Percentiles rank a stretch among this genome's conserved stretches.
Conservation (phyloP, 2,797 vertebrate species). For the Sebastes itinus region DNA sequence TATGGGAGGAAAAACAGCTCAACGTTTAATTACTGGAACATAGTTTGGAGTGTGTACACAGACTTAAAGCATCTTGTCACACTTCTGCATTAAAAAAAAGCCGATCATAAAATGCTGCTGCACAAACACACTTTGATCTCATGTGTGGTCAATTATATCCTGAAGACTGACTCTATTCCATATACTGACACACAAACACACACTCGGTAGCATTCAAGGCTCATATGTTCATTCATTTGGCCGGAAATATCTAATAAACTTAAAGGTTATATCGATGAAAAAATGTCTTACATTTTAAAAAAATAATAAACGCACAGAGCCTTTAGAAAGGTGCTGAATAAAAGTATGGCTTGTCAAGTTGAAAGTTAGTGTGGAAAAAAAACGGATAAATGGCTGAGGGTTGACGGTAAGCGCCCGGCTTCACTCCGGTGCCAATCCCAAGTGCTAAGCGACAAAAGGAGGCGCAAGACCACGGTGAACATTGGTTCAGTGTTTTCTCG, state of each 20-base stretch:
- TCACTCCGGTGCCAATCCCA: neutral
- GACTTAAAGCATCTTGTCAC: slow-evolving; percentile 50
- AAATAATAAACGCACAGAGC: neutral
- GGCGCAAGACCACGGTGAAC: neutral
- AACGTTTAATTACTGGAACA: slow-evolving; percentile 56
- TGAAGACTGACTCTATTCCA: slow-evolving; percentile 28
- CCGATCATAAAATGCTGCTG: slow-evolving; percentile 46
- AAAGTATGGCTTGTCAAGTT: neutral
- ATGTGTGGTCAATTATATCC: slow-evolving; percentile 33
- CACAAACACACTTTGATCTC: slow-evolving; percentile 51
- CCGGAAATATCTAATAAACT: neutral
- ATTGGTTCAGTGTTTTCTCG: neutral
- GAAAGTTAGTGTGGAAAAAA: neutral
- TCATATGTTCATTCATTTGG: slow-evolving; percentile 1
- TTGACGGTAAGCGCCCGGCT: neutral
- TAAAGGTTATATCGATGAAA: neutral
- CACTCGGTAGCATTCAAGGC: neutral
- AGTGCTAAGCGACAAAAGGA: neutral
- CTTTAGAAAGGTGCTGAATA: neutral
- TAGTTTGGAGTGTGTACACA: slow-evolving; percentile 51
- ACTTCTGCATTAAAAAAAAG: slow-evolving; percentile 44
- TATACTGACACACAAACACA: neutral
- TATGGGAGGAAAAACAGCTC: slow-evolving; percentile 43
- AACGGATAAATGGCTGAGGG: neutral
- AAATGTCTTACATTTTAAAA: neutral